Evolutionary conservation across 2,113 vertebrate genomes (phyloP), one percentile per base, ranked within the genome.

Genomic region (Corynorhinus townsendii): DNA sequence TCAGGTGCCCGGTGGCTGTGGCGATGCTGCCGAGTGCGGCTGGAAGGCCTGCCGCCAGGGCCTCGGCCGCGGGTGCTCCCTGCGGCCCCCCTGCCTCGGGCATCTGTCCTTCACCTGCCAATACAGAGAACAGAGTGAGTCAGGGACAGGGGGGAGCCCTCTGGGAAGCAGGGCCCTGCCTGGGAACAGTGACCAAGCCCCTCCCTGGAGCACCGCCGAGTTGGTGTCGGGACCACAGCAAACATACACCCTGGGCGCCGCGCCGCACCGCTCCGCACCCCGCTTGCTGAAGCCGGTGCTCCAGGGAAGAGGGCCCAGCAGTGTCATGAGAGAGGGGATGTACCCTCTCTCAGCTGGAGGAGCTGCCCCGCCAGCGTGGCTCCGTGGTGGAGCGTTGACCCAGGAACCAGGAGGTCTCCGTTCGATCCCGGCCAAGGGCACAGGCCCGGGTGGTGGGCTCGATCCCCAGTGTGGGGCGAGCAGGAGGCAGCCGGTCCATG

Each of bases 61-160:
- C 56, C 1, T 33, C n/a, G 86, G 64, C 66, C 80, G 68, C 28
- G 47, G 94, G 73, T 30, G 77, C 93, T 98, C 97, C 96, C 94
- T 95, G 89, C n/a, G 82, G 95, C 73, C 94, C 91, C 95, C 96
- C 96, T 96, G 96, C 97, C 98, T 96, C 87, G 66, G 96, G 96
- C 97, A 97, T 97, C 96, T 91, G 95, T 95, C 97, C 97, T 97
- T 96, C 96, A 98, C 98, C 98, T 99, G 98, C 96, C 97, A 97
- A 98, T 73, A 97, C 95, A 73, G 56, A 98, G 81, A 97, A 94
- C 35, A 98, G 86, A 52, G 35, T 98, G 91, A 85, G 90, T 75
- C 38, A n/a, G 24, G n/a, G 68, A 22, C 52, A 79, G 89, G 92
- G 90, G 35, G 49, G 91, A 62, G 82, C 30, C 69, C 69, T 59